Base-by-base conservation (phyloP, 2,888 invertebrate genomes). In the Drosophila parthenogenetica region DNA sequence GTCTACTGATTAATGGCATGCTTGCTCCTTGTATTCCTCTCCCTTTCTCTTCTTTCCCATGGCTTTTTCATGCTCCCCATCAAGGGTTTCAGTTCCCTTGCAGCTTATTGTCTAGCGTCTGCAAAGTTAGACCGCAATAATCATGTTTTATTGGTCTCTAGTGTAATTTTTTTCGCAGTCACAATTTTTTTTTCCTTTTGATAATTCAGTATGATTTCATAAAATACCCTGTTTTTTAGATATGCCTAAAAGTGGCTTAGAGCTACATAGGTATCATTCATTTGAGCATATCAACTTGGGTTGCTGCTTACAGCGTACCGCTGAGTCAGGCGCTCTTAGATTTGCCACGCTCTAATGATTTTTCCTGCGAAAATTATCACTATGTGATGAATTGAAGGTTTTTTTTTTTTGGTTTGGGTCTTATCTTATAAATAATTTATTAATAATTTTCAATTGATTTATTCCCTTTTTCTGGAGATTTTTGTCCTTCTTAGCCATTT, bases 381-480 rank as follows among this genome's bases (percentile, higher is more conserved):
- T 40, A 37, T 64, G 55, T 45, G 45, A 45, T 45, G 46, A 43
- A 48, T 54, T 37, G 42, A 43, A 53, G 25, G 43, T 43, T 25
- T 14, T 14, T 29, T 10, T 48, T 32, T 11, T 43, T 17, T 32
- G 42, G 17, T 22, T 55, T 62, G 49, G 40, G 10, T 48, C 53
- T 29, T 40, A 65, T 68, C 79, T 82, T 67, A 82, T 82, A 82
- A 82, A 82, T 82, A 82, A 82, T 82, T 82, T 80, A 82, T 82
- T 82, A 82, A 82, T 76, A 82, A 69, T 78, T 81, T 80, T 80
- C 81, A 82, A 82, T 80, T 82, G 81, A 82, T 82, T 82, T 82
- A 82, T 80, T 58, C 73, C 49, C 58, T 69, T 64, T 71, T 76
- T 70, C 50, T 48, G 19, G 32, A 16, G 39, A 53, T 62, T 51